Evolutionary conservation across 2,888 invertebrate species (phyloP), one percentile per base, ranked within the genome.

Genomic region (Dicranocentrus wangi): DNA sequence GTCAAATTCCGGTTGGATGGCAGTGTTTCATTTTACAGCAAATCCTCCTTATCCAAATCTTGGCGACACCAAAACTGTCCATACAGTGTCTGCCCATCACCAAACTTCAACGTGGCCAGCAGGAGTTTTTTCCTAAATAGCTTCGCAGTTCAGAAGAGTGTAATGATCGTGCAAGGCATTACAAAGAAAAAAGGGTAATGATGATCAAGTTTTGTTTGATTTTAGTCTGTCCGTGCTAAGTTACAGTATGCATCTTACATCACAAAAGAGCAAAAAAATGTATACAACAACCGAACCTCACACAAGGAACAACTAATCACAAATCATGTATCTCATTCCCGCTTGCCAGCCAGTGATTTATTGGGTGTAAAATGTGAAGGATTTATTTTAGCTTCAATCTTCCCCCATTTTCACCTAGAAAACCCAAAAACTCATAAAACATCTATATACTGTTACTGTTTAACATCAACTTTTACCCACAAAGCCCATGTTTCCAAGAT

Each of bases 361-460:
- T 73, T 73, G 65, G 51, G 73, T 73, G 73, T 73, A 73, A 72
- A 51, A 60, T 17, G 17, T 72, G 61, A 72, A 73, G 63, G 72
- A 73, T 65, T 73, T 63, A 42, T 73, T 73, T 73, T 32, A 25
- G 15, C 73, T 32, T 70, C 70, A 70, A 70, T 70, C 55, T 70
- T 42, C 60, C 66, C 21, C 13, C 32, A 28, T 60, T 47, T 61
- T 61, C 47, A 27, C 61, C 71, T n/a, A 10, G 2, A 47, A 61
- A 71, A 71, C 25, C 71, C 60, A 71, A 61, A 28, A 71, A 61
- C n/a, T n/a, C n/a, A n/a, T n/a, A n/a, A n/a, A n/a, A n/a, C n/a
- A n/a, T n/a, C n/a, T n/a, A n/a, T n/a, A n/a, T 51, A 39, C 43
- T 71, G 47, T 51, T 60, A 61, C 28, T n/a, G n/a, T n/a, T n/a